phyloP scores from a whole-genome alignment of 2,113 vertebrate genomes.

The Nothoprocta pentlandii region DNA sequence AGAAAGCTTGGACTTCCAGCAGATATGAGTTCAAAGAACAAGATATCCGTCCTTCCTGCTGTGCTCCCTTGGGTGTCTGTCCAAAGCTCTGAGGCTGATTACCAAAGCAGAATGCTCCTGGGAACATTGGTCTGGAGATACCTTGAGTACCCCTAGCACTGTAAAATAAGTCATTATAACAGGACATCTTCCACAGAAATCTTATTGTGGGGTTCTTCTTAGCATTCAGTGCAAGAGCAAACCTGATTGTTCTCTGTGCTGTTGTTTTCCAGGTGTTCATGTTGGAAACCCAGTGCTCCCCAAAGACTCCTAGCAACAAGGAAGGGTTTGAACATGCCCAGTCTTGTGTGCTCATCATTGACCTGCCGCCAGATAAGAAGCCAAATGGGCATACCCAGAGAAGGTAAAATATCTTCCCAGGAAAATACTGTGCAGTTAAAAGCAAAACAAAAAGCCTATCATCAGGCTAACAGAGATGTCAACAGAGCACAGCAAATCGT shows the following conservation, averaged over 20 bases:
- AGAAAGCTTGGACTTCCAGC: neutral
- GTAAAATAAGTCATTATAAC: neutral
- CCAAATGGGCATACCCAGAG: slow-evolving; percentile 91
- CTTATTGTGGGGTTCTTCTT: fast-evolving
- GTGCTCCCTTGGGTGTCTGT: neutral
- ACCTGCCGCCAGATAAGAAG: slow-evolving; percentile 91
- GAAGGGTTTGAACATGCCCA: slow-evolving; percentile 98
- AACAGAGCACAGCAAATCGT: neutral
- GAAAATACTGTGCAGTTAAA: neutral
- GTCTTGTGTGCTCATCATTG: slow-evolving; percentile 96
- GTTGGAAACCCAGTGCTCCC: slow-evolving; percentile 95
- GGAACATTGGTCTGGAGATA: neutral
- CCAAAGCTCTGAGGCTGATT: neutral
- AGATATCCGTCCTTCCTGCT: neutral
- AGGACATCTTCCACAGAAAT: neutral
- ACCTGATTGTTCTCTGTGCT: neutral
- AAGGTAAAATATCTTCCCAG: slow-evolving; percentile 78
- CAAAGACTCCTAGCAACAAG: slow-evolving; percentile 95
- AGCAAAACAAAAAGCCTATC: neutral
- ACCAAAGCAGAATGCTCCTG: neutral
- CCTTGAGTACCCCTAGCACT: neutral
- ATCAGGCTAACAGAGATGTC: neutral
- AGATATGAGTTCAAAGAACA: neutral
- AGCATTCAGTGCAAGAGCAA: neutral
- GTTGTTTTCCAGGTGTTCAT: slow-evolving; percentile 89